Conservation (phyloP, 1,140 invertebrate species). For the Pseudomyrmex cubaensis region DNA sequence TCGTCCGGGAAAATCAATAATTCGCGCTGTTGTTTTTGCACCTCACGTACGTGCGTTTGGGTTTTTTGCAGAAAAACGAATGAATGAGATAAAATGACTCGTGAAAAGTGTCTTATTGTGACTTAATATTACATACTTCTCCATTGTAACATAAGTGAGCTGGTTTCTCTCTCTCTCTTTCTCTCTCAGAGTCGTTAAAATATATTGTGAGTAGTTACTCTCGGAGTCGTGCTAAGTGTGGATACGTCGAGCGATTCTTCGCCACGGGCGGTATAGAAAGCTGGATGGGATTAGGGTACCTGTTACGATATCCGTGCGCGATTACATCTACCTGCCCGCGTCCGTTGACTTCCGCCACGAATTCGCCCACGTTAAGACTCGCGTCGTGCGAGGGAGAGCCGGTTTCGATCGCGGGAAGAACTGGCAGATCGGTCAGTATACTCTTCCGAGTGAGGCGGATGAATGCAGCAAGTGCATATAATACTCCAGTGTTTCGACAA, state of each 20-base stretch:
- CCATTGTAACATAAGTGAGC: not conserved
- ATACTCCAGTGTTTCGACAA: not conserved
- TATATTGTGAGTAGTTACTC: conserved; percentile 13
- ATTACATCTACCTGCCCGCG: conserved; percentile 63
- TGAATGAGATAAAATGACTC: too few relatives aligned
- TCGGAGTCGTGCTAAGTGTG: not conserved
- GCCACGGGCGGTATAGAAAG: conserved; percentile 72
- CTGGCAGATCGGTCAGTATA: conserved; percentile 13
- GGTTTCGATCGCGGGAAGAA: not conserved
- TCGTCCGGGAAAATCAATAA: conserved; percentile 38
- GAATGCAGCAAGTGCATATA: not conserved
- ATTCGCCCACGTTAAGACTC: conserved; percentile 46
- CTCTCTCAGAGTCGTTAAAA: not conserved
- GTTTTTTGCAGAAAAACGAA: not conserved
- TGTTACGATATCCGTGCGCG: conserved; percentile 68
- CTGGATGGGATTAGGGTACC: conserved; percentile 70
- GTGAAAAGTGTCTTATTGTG: conserved; percentile 18
- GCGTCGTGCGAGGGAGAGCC: not conserved
- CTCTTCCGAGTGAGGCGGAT: conserved; percentile 1
- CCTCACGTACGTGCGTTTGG: conserved; percentile 22
- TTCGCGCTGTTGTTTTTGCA: conserved; percentile 5
- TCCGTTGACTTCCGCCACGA: conserved; percentile 65
- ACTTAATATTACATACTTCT: too few relatives aligned
- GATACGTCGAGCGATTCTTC: conserved; percentile 20
- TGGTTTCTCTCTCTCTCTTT: not conserved